Evolutionary conservation across 2,797 vertebrate genomes (phyloP).

Genomic region (Urosaurus nigricauda): DNA sequence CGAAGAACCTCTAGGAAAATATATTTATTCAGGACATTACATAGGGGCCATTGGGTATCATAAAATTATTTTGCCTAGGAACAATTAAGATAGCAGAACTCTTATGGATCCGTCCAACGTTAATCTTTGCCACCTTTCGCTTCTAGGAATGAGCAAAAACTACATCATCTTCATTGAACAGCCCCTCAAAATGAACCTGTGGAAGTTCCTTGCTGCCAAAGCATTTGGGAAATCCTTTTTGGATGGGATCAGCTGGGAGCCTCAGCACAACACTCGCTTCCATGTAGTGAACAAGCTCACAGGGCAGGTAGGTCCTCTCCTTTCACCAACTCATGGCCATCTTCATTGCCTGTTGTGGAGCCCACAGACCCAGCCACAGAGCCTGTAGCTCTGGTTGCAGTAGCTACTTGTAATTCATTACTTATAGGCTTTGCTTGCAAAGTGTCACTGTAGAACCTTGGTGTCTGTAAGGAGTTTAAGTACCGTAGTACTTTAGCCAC

Average conservation of each 20-base stretch:
- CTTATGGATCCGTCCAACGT: neutral
- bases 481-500: too few relatives aligned
- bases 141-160: conserved; percentile 93
- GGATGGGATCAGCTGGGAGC: conserved; percentile 90
- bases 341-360: neutral
- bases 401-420: too few relatives aligned
- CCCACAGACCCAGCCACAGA: neutral
- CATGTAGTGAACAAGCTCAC: conserved; percentile 89
- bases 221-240: conserved; percentile 82
- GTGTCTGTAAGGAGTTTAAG: too few relatives aligned
- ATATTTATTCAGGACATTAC: neutral
- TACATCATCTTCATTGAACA: conserved; percentile 95
- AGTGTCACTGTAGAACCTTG: too few relatives aligned
- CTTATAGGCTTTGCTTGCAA: too few relatives aligned
- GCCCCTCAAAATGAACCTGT: conserved; percentile 89
- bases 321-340: neutral
- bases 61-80: neutral
- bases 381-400: too few relatives aligned
- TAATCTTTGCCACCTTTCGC: neutral
- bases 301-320: conserved; percentile 82
- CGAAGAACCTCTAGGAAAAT: neutral
- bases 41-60: neutral
- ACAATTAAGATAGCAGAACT: neutral
- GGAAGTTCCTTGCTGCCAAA: conserved; percentile 86
- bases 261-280: conserved; percentile 86